A percentile compares a stretch with the other conserved stretches of the same genome.
phyloP scores from a whole-genome alignment of 2,888 invertebrate species.

The Urechis unicinctus region DNA sequence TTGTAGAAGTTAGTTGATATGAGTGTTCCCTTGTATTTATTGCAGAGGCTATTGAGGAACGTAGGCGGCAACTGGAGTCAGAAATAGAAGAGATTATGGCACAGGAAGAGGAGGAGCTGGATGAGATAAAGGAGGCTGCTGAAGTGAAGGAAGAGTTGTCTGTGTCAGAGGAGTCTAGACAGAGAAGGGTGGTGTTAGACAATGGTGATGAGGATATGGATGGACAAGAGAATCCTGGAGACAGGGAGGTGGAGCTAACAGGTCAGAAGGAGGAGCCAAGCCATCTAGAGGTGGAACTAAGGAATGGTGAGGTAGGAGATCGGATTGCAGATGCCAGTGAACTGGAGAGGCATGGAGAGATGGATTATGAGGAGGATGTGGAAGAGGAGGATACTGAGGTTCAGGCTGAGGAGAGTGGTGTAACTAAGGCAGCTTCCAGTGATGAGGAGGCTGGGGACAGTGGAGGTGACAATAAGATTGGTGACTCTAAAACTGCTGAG shows the following conservation, averaged over 20 bases:
- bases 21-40: neutral
- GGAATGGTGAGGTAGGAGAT: too few species aligned
- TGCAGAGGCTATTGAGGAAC: constrained; percentile 9
- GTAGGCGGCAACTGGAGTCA: constrained; percentile 10
- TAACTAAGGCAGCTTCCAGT: too few species aligned
- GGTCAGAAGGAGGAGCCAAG: too few species aligned
- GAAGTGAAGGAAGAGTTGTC: neutral
- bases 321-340: too few species aligned
- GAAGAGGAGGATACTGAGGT: neutral
- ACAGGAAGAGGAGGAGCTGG: constrained; percentile 3
- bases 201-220: constrained; percentile 5
- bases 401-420: neutral
- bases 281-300: too few species aligned
- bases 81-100: constrained; percentile 15
- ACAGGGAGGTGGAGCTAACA: constrained; percentile 50
- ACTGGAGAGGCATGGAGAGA: too few species aligned
- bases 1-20: neutral
- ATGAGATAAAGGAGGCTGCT: constrained; percentile 1
- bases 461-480: neutral
- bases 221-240: constrained; percentile 4
- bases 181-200: constrained; percentile 4
- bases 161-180: constrained; percentile 1
- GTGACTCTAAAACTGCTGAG: neutral
- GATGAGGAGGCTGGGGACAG: neutral
- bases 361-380: too few species aligned